Conservation (phyloP, 2,888 invertebrate species). For the Miltochrista miniata region DNA sequence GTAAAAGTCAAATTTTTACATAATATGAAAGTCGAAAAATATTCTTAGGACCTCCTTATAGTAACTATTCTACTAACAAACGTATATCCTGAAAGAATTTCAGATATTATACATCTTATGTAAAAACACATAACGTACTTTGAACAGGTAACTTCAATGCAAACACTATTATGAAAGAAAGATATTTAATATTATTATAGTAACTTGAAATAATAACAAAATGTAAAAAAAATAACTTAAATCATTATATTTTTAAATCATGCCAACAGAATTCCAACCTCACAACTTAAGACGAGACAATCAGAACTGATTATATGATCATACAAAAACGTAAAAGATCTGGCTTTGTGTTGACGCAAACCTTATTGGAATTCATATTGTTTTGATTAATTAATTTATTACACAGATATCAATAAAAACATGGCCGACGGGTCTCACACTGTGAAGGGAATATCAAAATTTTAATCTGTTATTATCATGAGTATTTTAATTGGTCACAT, state of each 20-base stretch:
- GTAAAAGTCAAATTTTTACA: no score
- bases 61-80: no score
- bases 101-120: no score
- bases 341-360: slow-evolving; percentile 40
- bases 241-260: neutral
- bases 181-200: no score
- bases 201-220: no score
- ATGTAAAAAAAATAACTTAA: no score
- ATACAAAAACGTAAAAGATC: slow-evolving; percentile 11
- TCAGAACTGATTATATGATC: slow-evolving; percentile 14
- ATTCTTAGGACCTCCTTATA: no score
- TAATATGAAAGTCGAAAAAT: no score
- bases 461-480: slow-evolving; percentile 65
- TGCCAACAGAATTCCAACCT: neutral
- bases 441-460: slow-evolving; percentile 43
- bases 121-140: no score
- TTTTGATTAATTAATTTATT: slow-evolving; percentile 72
- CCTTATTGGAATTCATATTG: slow-evolving; percentile 60
- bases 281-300: slow-evolving; percentile 19
- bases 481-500: slow-evolving; percentile 71
- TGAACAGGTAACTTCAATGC: no score
- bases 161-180: no score
- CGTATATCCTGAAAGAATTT: no score
- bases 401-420: slow-evolving; percentile 46
- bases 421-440: slow-evolving; percentile 59